Evolutionary conservation across 2,113 vertebrate species (phyloP).

Genomic region (Callaeas wilsoni): DNA sequence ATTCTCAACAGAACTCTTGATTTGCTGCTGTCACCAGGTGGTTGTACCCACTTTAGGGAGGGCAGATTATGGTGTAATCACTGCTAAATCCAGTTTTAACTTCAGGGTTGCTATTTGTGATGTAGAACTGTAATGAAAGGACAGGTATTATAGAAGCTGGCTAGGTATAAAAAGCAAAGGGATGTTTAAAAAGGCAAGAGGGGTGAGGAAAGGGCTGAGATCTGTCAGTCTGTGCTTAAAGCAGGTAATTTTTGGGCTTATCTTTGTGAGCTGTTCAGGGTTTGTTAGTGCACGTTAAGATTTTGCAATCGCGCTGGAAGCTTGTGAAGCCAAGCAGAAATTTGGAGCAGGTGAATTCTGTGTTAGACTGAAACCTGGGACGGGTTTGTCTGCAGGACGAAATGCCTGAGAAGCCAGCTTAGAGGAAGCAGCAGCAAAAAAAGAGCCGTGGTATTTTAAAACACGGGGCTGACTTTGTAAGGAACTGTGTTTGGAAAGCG

Average conservation of each 20-base stretch:
- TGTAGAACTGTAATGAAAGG: not conserved
- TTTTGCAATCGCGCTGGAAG: not conserved
- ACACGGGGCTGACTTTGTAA: not conserved
- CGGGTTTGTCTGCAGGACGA: not conserved
- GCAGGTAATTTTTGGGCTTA: not conserved
- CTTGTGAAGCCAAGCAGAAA: not conserved
- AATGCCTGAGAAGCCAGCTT: not conserved
- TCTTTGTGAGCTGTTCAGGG: not conserved
- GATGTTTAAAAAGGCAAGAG: not conserved
- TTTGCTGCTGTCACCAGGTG: not conserved
- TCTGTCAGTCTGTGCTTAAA: not conserved
- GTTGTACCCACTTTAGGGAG: not conserved
- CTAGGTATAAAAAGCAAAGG: not conserved
- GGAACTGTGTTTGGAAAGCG: not conserved
- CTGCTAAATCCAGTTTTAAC: not conserved
- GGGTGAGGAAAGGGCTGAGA: not conserved
- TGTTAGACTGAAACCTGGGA: not conserved
- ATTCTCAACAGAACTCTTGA: accelerated
- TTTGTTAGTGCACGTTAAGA: not conserved
- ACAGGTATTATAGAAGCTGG: not conserved
- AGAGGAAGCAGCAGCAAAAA: not conserved
- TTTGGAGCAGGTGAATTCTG: not conserved
- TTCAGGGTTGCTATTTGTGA: not conserved
- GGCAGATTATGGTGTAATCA: not conserved
- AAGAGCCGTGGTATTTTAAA: not conserved